Conservation (phyloP, 2,888 invertebrate genomes). For the Drosophila dives region DNA sequence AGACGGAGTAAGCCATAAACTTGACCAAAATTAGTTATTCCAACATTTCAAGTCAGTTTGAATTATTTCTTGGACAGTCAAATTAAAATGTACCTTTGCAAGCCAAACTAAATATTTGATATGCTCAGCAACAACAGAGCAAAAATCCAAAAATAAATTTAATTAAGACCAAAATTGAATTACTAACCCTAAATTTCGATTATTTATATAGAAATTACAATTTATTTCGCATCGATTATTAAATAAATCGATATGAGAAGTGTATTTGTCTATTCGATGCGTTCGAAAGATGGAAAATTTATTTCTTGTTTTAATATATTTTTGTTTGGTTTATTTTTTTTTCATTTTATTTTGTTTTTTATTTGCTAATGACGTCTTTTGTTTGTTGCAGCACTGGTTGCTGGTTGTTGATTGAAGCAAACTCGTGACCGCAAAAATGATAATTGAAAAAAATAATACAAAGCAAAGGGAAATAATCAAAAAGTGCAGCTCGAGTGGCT, state of each 20-base stretch:
- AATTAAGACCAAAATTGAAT: background rate
- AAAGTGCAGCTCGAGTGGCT: constrained; percentile 40
- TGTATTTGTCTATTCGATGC: constrained; percentile 23
- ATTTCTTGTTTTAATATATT: constrained; percentile 7
- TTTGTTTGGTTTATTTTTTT: no score
- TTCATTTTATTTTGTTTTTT: constrained; percentile 8
- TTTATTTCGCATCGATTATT: no score
- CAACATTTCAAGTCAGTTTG: background rate
- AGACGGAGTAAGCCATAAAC: background rate
- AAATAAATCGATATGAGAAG: constrained; percentile 1
- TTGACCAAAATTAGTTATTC: background rate
- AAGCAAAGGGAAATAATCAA: background rate
- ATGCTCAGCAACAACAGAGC: background rate
- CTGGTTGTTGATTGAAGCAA: constrained; percentile 23
- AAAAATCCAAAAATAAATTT: background rate
- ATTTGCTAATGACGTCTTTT: constrained; percentile 54
- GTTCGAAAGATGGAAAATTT: background rate
- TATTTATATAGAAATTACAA: background rate
- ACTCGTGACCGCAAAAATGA: constrained; percentile 46
- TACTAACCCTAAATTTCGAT: background rate
- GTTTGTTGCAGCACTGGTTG: constrained; percentile 25
- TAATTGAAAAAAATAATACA: constrained; percentile 26
- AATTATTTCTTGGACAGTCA: background rate
- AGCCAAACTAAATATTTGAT: background rate
- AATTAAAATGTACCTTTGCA: no score